Percentiles rank a stretch among this genome's conserved stretches.
phyloP scores from a whole-genome alignment of 2,888 invertebrate genomes.

The Diaprepes abbreviatus region DNA sequence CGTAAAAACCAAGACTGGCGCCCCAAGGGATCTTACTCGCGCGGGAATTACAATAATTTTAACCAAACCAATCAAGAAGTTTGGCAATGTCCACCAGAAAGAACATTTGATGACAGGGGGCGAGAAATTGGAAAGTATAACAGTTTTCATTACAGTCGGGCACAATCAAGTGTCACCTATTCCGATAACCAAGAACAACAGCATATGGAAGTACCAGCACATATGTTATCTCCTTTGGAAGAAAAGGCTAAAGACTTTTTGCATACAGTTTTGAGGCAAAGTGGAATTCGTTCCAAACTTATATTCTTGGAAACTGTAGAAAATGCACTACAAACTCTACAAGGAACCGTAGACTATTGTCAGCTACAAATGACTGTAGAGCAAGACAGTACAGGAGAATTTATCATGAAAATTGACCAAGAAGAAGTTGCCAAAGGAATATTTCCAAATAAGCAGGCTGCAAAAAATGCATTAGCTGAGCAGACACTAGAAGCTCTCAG shows the following conservation, averaged over 20 bases:
- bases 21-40: background rate
- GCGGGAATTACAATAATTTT: background rate
- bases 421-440: conserved; percentile 47
- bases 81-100: conserved; percentile 8
- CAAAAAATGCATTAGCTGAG: conserved; percentile 55
- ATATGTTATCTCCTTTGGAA: conserved; percentile 30
- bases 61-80: background rate
- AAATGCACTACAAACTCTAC: conserved; percentile 36
- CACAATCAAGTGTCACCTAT: background rate
- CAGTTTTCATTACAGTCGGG: background rate
- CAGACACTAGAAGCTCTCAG: conserved; percentile 53
- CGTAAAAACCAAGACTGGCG: background rate
- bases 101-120: conserved; percentile 38
- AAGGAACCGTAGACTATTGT: conserved; percentile 40
- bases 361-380: conserved; percentile 33
- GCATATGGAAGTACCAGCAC: background rate
- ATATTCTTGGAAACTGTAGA: conserved; percentile 44
- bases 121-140: conserved; percentile 17
- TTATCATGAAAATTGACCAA: conserved; percentile 37
- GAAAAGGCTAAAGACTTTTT: conserved; percentile 37
- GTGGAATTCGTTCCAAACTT: conserved; percentile 43
- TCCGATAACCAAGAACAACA: background rate
- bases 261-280: conserved; percentile 36
- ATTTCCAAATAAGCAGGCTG: conserved; percentile 45
- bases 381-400: conserved; percentile 21